Evolutionary conservation across 1,140 invertebrate species (phyloP), one percentile per base, ranked within the genome.

Genomic region (Teleopsis dalmanni): DNA sequence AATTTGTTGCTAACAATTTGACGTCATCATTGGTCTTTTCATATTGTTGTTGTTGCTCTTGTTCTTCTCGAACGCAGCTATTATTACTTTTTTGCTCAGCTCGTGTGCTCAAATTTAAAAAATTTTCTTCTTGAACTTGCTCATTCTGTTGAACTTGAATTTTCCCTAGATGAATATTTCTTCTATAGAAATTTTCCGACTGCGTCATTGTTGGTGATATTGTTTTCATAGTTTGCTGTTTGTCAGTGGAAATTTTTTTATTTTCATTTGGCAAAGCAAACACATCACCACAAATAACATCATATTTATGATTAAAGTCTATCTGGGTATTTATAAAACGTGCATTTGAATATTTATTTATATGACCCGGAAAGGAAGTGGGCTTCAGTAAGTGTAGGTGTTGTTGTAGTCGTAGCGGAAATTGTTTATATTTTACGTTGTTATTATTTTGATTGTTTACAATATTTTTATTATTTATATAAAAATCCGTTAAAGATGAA

Each of bases 1-100:
- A 14, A 34, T 35, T 29, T 36, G 19, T 46, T 46, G 44, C 44
- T 22, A 46, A 35, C 25, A 25, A 18, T 34, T 25, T 33, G 44
- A 52, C 54, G 58, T 36, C 21, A 18, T 34, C 8, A 13, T 16
- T 36, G 11, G n/a, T 25, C 11, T 4, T 34, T 37, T 37, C 35
- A 6, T 9, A 7, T 25, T 8, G 31, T 35, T 45, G 43, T 7
- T 56, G 44, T 46, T 47, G n/a, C 42, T 35, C 21, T 25, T 46
- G 35, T 14, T 37, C 29, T 46, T 35, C 19, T 22, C 35, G n/a
- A 10, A n/a, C n/a, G n/a, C n/a, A n/a, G n/a, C n/a, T n/a, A n/a
- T n/a, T n/a, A n/a, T n/a, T n/a, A n/a, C n/a, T n/a, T 25, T 9
- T 35, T 35, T 25, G 21, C 11, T 6, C 13, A 9, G 7, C 8